A percentile compares a stretch with the other conserved stretches of the same genome.
phyloP scores from a whole-genome alignment of 2,888 invertebrate species.

The Peribatodes rhomboidaria region DNA sequence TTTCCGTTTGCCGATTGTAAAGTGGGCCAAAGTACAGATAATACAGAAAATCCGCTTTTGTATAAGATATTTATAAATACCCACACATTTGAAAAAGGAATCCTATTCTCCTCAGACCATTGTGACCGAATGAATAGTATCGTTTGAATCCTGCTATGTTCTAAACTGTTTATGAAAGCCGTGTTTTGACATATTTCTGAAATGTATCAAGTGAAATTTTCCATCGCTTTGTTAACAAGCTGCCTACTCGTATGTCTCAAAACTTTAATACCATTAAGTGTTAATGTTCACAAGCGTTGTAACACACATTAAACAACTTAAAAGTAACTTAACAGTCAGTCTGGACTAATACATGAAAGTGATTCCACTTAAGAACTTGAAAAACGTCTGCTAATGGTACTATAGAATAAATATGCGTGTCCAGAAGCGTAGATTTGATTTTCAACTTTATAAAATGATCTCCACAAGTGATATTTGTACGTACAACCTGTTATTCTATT shows the following conservation, averaged over 20 bases:
- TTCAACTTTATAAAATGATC: no score
- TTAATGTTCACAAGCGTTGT: constrained; percentile 17
- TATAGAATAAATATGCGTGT: neutral
- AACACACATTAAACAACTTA: constrained; percentile 15
- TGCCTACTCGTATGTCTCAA: constrained; percentile 8
- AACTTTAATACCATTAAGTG: constrained; percentile 12
- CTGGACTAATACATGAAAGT: neutral
- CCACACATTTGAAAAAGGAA: constrained; percentile 32
- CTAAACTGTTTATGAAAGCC: constrained; percentile 24
- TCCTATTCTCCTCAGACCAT: constrained; percentile 26
- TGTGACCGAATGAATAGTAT: constrained; percentile 23
- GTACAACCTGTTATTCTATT: no score
- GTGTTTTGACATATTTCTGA: constrained; percentile 18
- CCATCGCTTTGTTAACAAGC: constrained; percentile 13
- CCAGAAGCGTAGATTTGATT: no score
- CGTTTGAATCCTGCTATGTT: constrained; percentile 23
- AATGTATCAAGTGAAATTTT: constrained; percentile 22
- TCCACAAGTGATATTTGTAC: no score
- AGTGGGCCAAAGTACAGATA: constrained; percentile 43
- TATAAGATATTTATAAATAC: constrained; percentile 39
- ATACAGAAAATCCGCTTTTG: constrained; percentile 43
- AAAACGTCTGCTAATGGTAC: neutral
- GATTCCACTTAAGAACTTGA: neutral
- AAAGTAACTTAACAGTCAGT: constrained; percentile 1
- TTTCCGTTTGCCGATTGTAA: constrained; percentile 43